Evolutionary conservation across 1,140 invertebrate species (phyloP).

Genomic region (Zaprionus africanus): DNA sequence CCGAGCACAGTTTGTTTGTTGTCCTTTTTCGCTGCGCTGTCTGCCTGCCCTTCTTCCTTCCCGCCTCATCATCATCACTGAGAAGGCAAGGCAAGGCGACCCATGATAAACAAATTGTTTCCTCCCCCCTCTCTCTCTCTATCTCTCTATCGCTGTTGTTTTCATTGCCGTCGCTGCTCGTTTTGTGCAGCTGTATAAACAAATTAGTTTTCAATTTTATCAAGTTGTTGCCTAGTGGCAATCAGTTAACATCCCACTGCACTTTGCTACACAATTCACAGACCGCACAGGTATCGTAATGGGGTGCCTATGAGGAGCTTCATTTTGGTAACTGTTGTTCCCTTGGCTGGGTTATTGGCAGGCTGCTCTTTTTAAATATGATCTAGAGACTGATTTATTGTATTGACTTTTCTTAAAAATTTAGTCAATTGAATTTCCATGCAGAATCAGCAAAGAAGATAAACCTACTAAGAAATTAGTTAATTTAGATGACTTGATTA

Average conservation of each 20-base stretch:
- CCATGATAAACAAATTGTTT: slow-evolving; percentile 83
- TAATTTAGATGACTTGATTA: too few species aligned
- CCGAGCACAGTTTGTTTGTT: slow-evolving; percentile 63
- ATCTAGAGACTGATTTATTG: too few species aligned
- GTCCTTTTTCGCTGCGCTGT: slow-evolving; percentile 63
- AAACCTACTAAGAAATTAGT: too few species aligned
- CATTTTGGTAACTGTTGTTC: neutral
- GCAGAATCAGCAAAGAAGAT: too few species aligned
- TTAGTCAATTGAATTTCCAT: too few species aligned
- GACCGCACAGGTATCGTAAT: neutral
- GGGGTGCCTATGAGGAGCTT: neutral
- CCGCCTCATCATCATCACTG: slow-evolving; percentile 57
- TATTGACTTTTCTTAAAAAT: too few species aligned
- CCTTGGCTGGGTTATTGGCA: neutral
- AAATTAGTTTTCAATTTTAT: slow-evolving; percentile 83
- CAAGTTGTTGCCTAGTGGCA: slow-evolving; percentile 61
- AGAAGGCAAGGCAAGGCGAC: slow-evolving; percentile 69
- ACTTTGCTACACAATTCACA: neutral
- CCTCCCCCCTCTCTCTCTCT: slow-evolving; percentile 33
- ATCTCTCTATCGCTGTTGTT: slow-evolving; percentile 46
- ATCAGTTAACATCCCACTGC: slow-evolving; percentile 40
- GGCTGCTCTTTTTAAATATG: neutral
- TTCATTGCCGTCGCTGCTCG: slow-evolving; percentile 69
- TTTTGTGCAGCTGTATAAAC: slow-evolving; percentile 83
- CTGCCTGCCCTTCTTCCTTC: slow-evolving; percentile 1